Conservation (phyloP, 2,888 invertebrate genomes). For the Tineola bisselliella region DNA sequence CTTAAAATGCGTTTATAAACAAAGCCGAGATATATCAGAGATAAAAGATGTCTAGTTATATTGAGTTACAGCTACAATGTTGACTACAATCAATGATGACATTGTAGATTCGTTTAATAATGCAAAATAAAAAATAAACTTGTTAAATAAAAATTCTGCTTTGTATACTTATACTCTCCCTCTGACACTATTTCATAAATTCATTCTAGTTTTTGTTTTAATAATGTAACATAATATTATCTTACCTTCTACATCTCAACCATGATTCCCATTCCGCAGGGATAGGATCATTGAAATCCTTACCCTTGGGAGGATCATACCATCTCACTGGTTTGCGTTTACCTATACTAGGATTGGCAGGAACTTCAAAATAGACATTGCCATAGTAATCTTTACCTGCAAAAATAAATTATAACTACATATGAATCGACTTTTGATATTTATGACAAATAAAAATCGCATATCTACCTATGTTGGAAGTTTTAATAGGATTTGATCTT, state of each 20-base stretch:
- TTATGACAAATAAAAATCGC: background rate
- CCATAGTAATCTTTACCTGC: conserved; percentile 82
- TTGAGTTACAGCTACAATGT: too few species aligned
- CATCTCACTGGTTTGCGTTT: conserved; percentile 74
- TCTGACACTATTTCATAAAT: too few species aligned
- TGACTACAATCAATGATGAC: too few species aligned
- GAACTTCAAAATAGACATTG: conserved; percentile 84
- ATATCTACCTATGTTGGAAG: conserved; percentile 44
- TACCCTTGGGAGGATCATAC: conserved; percentile 74
- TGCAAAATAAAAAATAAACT: too few species aligned
- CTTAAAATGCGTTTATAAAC: too few species aligned
- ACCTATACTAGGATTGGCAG: conserved; percentile 71
- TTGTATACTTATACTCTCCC: too few species aligned
- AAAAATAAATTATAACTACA: conserved; percentile 17
- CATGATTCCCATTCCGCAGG: conserved; percentile 92
- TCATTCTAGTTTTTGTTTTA: too few species aligned
- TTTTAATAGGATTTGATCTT: conserved; percentile 41
- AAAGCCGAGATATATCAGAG: too few species aligned
- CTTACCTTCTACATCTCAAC: conserved; percentile 73
- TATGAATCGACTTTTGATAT: background rate
- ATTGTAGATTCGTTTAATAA: too few species aligned
- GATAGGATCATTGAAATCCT: conserved; percentile 76
- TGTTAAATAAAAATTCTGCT: too few species aligned
- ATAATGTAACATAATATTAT: background rate
- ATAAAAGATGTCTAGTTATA: too few species aligned